Evolutionary conservation across 2,113 vertebrate species (phyloP).

Genomic region (Cavia porcellus): DNA sequence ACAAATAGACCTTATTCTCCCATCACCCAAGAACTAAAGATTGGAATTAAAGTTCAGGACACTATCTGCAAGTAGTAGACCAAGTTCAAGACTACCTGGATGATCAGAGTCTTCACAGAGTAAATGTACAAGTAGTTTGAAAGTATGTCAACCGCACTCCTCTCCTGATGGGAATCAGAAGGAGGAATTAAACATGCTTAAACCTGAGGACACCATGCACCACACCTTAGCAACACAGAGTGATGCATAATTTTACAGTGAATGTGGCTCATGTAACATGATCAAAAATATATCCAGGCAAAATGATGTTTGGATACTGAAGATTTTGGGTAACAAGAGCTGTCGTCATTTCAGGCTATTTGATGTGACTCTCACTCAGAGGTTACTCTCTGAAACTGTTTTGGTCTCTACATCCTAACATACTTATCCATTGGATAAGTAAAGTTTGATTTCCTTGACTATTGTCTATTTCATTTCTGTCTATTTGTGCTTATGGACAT

Average conservation of each 20-base stretch:
- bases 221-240: background rate
- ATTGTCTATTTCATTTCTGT: background rate
- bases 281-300: background rate
- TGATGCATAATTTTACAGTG: background rate
- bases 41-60: background rate
- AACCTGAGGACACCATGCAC: background rate
- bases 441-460: background rate
- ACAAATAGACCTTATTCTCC: background rate
- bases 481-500: background rate
- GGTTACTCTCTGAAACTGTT: background rate
- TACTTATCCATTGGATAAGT: background rate
- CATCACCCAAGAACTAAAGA: background rate
- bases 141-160: background rate
- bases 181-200: background rate
- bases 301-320: background rate
- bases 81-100: background rate
- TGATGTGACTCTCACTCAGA: background rate
- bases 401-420: background rate
- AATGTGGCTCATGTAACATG: background rate
- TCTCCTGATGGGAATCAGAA: background rate
- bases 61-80: too few relatives aligned
- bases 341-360: background rate
- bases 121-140: background rate
- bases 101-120: background rate
- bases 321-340: background rate